These are phyloP conservation scores for Coelogynopora nodosa DNA, from an alignment of 2,888 invertebrate species.

Conservation along the genomic window DNA sequence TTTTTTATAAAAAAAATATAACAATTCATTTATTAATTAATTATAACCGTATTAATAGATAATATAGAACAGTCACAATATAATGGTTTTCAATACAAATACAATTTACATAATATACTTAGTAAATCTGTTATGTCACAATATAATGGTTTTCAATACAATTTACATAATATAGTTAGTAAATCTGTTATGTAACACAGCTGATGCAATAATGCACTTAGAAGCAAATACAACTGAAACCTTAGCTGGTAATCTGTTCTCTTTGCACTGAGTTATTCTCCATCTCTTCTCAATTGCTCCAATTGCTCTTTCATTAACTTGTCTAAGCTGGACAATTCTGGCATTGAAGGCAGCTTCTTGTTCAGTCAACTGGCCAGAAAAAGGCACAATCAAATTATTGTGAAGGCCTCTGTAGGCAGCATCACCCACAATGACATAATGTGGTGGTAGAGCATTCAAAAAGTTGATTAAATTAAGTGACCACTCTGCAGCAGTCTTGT, in stretches of 20 bases:
- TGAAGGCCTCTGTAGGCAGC: neutral
- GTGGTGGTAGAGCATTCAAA: neutral
- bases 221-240: neutral
- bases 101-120: neutral
- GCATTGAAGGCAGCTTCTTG: neutral
- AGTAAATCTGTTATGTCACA: neutral
- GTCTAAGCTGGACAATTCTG: neutral
- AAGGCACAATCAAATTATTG: neutral
- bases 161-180: neutral
- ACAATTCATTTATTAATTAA: neutral
- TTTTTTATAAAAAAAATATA: neutral
- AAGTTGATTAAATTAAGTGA: neutral
- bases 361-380: neutral
- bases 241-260: neutral
- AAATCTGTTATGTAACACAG: neutral
- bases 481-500: neutral
- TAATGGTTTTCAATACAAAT: neutral
- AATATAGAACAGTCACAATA: neutral
- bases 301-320: neutral
- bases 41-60: neutral
- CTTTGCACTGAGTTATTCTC: neutral
- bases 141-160: too few relatives aligned
- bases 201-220: neutral
- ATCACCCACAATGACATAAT: neutral
- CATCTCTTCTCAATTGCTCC: neutral